These are phyloP conservation scores for Paratilapia polleni DNA, from an alignment of 2,113 vertebrate species.

Conservation along the genomic window DNA sequence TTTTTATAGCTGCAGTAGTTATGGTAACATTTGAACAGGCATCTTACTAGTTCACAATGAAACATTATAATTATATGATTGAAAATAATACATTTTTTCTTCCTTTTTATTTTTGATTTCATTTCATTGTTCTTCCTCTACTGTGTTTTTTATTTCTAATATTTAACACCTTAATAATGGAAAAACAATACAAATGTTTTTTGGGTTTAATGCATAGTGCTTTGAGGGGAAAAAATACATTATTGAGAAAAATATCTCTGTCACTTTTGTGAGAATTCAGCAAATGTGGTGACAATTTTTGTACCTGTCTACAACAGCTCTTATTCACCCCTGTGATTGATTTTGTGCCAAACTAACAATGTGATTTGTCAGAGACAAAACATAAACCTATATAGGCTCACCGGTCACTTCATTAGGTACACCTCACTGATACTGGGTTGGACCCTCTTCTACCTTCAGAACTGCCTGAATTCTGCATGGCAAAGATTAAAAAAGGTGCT, in stretches of 20 bases:
- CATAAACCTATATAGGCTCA: background rate
- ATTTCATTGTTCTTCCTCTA: background rate
- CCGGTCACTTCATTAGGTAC: too few species aligned
- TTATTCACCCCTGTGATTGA: background rate
- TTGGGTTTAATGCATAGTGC: background rate
- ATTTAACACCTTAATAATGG: too few species aligned
- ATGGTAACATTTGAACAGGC: too few species aligned
- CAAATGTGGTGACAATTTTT: background rate
- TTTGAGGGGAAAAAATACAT: background rate
- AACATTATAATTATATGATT: too few species aligned
- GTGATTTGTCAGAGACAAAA: fast-evolving
- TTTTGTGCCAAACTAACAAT: background rate
- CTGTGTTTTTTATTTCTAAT: background rate
- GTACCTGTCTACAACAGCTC: background rate
- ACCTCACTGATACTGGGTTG: too few species aligned
- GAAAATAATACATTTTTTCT: too few species aligned
- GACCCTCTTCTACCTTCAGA: too few species aligned
- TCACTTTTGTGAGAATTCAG: background rate
- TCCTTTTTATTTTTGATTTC: background rate
- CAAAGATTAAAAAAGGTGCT: background rate
- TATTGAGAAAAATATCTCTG: background rate
- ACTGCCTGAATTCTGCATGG: background rate
- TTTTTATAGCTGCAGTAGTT: too few species aligned
- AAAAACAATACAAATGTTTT: background rate
- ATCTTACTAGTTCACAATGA: too few species aligned